Evolutionary conservation across 1,140 invertebrate genomes (phyloP), one percentile per base, ranked within the genome.

Genomic region (Popillia japonica): DNA sequence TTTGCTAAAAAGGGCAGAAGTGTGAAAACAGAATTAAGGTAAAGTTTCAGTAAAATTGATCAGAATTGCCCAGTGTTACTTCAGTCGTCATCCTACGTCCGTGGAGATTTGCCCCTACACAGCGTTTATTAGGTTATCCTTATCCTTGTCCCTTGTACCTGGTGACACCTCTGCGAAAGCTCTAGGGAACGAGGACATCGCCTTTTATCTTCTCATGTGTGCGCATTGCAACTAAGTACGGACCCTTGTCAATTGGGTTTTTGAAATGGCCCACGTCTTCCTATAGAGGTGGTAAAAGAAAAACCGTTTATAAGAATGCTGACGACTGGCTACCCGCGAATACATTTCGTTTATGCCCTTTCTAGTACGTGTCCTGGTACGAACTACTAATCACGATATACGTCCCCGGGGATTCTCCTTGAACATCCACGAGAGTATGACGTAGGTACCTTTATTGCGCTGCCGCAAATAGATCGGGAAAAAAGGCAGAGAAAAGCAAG

Each of bases 11-110:
- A 78, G 80, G 79, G 78, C 75, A 80, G 79, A 75, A 85, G 88
- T 86, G 88, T 86, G 88, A 89, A 89, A 89, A 89, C 88, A 88
- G 89, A 89, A 89, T 89, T 88, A 89, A 88, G 87, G 86, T 86
- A 86, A 88, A 89, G 87, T 88, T 88, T 88, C 84, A 87, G 87
- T 87, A 83, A 89, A 89, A 89, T 89, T 89, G 87, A 86, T 88
- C 87, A 87, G 87, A 89, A 89, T 88, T 88, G 88, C 87, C 84
- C 87, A 84, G 83, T 78, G 82, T 76, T 76, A 82, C 79, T 82
- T 77, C 83, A 83, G 79, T 82, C 81, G 78, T 78, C 74, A 74
- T 76, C 75, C 72, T 23, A 0, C 14, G 80, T 76, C 80, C 77
- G n/a, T 72, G 64, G 78, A 78, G 77, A 77, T 34, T 77, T 77